Conservation (phyloP, 2,797 vertebrate species). For the Fistularia tabacaria region DNA sequence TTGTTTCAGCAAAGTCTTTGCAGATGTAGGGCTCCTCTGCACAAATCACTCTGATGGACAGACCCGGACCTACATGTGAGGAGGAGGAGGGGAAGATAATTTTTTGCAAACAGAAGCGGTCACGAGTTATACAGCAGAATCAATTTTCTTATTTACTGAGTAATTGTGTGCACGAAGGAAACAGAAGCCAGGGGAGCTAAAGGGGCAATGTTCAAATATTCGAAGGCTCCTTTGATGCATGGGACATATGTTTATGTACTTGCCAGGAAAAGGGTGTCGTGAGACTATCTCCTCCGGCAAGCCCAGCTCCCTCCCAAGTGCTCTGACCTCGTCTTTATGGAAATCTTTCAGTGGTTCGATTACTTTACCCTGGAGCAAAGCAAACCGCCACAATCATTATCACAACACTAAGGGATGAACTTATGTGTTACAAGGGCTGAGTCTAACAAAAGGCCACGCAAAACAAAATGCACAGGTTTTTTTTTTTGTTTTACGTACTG, state of each 20-base stretch:
- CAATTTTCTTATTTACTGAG: too few species aligned
- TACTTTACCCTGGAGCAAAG: slow-evolving; percentile 85
- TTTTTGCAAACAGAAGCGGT: background rate
- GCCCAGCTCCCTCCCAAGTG: slow-evolving; percentile 90
- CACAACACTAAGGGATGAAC: slow-evolving; percentile 2
- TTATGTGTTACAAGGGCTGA: slow-evolving; percentile 7
- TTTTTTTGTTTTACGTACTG: too few species aligned
- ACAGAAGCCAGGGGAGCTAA: too few species aligned
- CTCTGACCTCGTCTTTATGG: slow-evolving; percentile 97
- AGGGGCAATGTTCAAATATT: background rate
- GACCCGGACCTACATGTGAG: slow-evolving; percentile 83
- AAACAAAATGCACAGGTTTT: slow-evolving; percentile 1
- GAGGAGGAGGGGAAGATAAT: background rate
- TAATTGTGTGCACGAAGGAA: too few species aligned
- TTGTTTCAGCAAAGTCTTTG: slow-evolving; percentile 98
- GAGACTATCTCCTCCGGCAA: slow-evolving; percentile 94
- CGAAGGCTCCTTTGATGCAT: background rate
- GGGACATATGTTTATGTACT: slow-evolving; percentile 13
- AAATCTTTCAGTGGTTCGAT: slow-evolving; percentile 98
- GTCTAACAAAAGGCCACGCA: background rate
- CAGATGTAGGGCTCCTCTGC: slow-evolving; percentile 96
- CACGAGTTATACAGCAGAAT: background rate
- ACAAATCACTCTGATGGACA: slow-evolving; percentile 97
- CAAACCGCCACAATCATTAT: slow-evolving; percentile 29
- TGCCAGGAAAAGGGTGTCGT: slow-evolving; percentile 96